Conservation (phyloP, 2,888 invertebrate species). For the Selenia dentaria region DNA sequence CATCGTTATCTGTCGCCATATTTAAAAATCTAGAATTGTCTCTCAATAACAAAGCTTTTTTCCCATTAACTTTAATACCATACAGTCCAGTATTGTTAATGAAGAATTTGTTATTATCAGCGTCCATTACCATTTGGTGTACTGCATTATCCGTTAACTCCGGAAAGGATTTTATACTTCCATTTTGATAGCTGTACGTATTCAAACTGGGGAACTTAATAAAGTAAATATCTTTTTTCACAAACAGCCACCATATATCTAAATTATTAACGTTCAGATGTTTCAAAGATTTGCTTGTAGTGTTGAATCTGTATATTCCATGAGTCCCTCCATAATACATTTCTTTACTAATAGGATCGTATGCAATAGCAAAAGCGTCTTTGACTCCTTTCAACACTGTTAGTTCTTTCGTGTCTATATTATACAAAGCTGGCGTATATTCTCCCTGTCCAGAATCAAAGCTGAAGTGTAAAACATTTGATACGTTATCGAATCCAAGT, state of each 20-base stretch:
- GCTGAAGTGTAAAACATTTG: slow-evolving; percentile 67
- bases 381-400: slow-evolving; percentile 65
- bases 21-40: slow-evolving; percentile 57
- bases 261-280: slow-evolving; percentile 54
- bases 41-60: slow-evolving; percentile 44
- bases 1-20: slow-evolving; percentile 59
- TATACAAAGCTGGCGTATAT: slow-evolving; percentile 57
- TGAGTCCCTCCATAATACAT: slow-evolving; percentile 71
- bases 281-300: slow-evolving; percentile 44
- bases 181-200: slow-evolving; percentile 57
- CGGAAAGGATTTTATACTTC: slow-evolving; percentile 41
- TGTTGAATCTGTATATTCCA: slow-evolving; percentile 66
- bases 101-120: slow-evolving; percentile 58
- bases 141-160: slow-evolving; percentile 46
- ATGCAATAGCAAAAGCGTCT: slow-evolving; percentile 68
- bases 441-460: slow-evolving; percentile 69
- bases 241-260: slow-evolving; percentile 70
- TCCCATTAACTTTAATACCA: slow-evolving; percentile 46
- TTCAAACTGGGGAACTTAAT: slow-evolving; percentile 66
- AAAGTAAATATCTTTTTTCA: slow-evolving; percentile 59
- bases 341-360: slow-evolving; percentile 44
- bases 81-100: slow-evolving; percentile 66
- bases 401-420: slow-evolving; percentile 55
- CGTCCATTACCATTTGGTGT: slow-evolving; percentile 67
- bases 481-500: slow-evolving; percentile 54